These are phyloP conservation scores for Eupithecia dodoneata DNA, from an alignment of 2,888 invertebrate genomes.

Conservation along the genomic window DNA sequence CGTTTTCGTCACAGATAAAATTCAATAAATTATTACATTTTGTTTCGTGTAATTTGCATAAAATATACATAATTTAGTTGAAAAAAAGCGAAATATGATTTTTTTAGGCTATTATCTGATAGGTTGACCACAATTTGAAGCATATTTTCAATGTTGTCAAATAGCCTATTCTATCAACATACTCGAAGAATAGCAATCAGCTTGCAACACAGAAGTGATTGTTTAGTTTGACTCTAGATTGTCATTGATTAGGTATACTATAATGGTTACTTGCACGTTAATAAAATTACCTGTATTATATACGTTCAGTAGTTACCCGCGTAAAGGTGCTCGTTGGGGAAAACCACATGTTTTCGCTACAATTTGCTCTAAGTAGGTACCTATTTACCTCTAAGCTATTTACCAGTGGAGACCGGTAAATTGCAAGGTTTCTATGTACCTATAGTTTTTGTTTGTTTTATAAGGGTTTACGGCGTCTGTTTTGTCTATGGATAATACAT, in stretches of 20 bases:
- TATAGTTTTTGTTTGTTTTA: constrained; percentile 1
- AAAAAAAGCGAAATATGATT: too few relatives aligned
- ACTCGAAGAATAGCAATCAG: background rate
- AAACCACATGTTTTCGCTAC: constrained; percentile 9
- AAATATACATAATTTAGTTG: too few relatives aligned
- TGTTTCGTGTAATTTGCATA: too few relatives aligned
- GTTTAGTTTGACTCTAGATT: background rate
- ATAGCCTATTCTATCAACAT: too few relatives aligned
- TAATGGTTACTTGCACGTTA: background rate
- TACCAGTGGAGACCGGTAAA: background rate
- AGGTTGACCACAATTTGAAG: too few relatives aligned
- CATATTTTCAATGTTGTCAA: too few relatives aligned
- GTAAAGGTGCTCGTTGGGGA: background rate
- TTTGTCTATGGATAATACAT: background rate
- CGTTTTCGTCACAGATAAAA: too few relatives aligned
- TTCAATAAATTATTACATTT: too few relatives aligned
- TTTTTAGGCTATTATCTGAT: too few relatives aligned
- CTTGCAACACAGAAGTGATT: background rate
- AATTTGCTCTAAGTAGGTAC: constrained; percentile 10
- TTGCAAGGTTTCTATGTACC: background rate
- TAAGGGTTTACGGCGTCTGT: background rate
- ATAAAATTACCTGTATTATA: background rate
- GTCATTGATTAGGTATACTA: background rate
- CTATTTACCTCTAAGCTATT: constrained; percentile 7
- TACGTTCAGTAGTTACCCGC: background rate